These are phyloP conservation scores for Octopus bimaculoides DNA, from an alignment of 1,140 invertebrate species.

Conservation along the genomic window DNA sequence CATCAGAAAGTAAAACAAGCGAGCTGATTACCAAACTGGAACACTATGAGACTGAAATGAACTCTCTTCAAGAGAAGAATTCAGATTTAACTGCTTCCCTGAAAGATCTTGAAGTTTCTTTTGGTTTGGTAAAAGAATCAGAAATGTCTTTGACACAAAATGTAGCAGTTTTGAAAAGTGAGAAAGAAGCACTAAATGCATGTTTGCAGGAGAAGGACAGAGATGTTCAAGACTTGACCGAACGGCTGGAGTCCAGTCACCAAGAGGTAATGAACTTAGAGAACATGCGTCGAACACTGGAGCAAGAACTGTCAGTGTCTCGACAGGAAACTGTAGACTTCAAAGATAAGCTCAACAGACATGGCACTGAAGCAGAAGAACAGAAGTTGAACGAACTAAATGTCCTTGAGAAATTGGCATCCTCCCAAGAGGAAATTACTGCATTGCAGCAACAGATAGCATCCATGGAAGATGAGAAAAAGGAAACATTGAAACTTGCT, in stretches of 20 bases:
- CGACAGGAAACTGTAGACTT: background rate
- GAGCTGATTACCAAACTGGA: background rate
- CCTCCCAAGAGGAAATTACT: background rate
- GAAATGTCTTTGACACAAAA: background rate
- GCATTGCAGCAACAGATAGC: background rate
- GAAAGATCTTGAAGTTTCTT: background rate
- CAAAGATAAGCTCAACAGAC: background rate
- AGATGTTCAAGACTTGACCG: background rate
- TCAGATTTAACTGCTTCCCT: background rate
- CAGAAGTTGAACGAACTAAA: background rate
- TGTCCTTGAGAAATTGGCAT: background rate
- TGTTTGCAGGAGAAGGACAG: background rate
- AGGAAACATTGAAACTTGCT: background rate
- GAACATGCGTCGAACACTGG: conserved; percentile 7
- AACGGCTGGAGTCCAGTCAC: background rate
- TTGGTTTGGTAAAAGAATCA: background rate
- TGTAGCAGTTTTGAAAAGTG: background rate
- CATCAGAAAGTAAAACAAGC: background rate
- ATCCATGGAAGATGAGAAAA: background rate
- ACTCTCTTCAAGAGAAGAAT: background rate
- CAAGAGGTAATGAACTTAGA: conserved; percentile 11
- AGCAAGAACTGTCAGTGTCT: conserved; percentile 6
- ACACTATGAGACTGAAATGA: background rate
- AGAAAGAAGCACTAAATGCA: background rate
- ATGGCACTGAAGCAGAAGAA: background rate